Base-by-base conservation (phyloP, 2,113 vertebrate genomes). In the Ochotona princeps region DNA sequence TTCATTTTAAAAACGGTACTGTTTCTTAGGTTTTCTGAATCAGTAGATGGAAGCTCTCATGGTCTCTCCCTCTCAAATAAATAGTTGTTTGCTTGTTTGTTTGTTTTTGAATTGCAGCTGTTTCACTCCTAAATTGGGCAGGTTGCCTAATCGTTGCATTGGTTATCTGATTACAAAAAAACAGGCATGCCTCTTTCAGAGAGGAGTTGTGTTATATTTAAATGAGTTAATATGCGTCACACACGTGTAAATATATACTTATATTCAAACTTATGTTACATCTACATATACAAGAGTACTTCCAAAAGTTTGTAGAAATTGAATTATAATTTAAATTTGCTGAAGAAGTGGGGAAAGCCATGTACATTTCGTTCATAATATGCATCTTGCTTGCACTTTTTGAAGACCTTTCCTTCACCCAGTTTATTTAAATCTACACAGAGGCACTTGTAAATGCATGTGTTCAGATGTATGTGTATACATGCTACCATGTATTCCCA, bases 81-180 rank as follows among this genome's bases (percentile, higher is more conserved):
- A 57, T 57, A 57, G 54, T 4, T 57, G 38, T 44, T 44, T 44
- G 38, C 38, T 57, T 57, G 14, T 57, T 57, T 54, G 51, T 12
- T 54, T 57, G 12, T 17, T 57, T 44, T 78, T 66, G 23, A 74
- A 67, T 30, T 61, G 44, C 38, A 79, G 14, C 54, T 47, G 35
- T 25, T 60, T 82, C 44, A 12, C 7, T 0, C 3, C 17, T n/a
- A 8, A 1, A 0, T 0, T 32, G 7, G 67, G 20, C 57, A 9
- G 69, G 47, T 72, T 38, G n/a, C 25, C 44, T 11, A 83, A 21
- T 51, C 5, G 3, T 18, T 13, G 57, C 75, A 44, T 60, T 25
- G 23, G 32, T 21, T 88, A n/a, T 76, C 66, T 74, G 57, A 8
- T 32, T 69, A 60, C 66, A 63, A 30, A 51, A 30, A 7, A 63